Percentiles rank a stretch among this genome's conserved stretches.
phyloP scores from a whole-genome alignment of 2,888 invertebrate genomes.

The Poecilobothrus nobilitatus region DNA sequence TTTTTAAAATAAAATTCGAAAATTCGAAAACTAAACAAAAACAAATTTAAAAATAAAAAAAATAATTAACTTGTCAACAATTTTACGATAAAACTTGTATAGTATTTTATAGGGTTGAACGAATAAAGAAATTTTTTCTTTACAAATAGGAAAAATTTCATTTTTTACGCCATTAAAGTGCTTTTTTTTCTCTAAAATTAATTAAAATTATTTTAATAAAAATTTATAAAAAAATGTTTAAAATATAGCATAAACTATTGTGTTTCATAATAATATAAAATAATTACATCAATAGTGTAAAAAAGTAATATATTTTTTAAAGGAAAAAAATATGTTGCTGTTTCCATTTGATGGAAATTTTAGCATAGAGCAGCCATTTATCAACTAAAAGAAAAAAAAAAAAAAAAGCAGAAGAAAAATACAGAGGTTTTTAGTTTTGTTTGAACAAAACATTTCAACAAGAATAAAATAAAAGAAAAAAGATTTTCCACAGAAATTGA shows the following conservation, averaged over 20 bases:
- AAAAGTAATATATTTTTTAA: constrained; percentile 5
- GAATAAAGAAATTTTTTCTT: constrained; percentile 3
- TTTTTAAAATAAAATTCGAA: too few relatives aligned
- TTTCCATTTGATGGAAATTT: constrained; percentile 11
- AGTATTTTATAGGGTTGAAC: not conserved
- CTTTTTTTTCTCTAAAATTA: not conserved
- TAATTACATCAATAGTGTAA: not conserved
- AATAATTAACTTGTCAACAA: not conserved
- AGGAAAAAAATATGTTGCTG: not conserved
- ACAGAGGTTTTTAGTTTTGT: not conserved
- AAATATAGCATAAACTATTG: constrained; percentile 1
- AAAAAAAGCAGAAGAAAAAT: not conserved
- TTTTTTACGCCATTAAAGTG: not conserved
- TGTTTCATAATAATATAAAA: not conserved
- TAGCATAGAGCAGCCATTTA: constrained; percentile 17
- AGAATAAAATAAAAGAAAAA: too few relatives aligned
- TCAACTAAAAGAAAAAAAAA: constrained; percentile 8
- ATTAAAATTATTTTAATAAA: not conserved
- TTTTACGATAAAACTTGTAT: not conserved
- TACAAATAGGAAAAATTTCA: not conserved
- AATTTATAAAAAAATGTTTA: not conserved
- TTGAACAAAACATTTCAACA: not conserved
- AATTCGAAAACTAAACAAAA: not conserved
- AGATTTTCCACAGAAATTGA: not conserved
- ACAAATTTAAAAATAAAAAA: not conserved